Conservation (phyloP, 2,888 invertebrate genomes). For the Agrochola litura region DNA sequence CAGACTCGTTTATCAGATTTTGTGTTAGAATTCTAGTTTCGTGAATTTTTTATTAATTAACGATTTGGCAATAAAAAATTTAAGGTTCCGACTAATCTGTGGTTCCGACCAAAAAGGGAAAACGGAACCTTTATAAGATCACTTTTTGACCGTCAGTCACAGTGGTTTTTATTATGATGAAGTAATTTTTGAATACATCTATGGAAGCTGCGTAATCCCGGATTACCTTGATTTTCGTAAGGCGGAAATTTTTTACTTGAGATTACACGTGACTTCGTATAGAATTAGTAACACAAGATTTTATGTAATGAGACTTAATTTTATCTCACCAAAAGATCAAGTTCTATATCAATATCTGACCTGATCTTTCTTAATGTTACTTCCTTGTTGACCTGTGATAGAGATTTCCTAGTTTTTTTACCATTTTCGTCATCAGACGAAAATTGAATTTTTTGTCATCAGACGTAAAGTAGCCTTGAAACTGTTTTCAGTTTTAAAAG, state of each 20-base stretch:
- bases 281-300: constrained; percentile 2
- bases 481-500: background rate
- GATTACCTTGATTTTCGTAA: constrained; percentile 18
- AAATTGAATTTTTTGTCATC: background rate
- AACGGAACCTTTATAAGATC: background rate
- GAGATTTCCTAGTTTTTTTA: background rate
- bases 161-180: background rate
- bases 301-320: background rate
- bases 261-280: background rate
- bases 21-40: background rate
- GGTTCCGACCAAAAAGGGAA: too few species aligned
- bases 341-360: background rate
- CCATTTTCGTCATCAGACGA: background rate
- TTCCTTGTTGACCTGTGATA: constrained; percentile 6
- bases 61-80: background rate
- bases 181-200: background rate
- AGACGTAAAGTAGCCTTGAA: background rate
- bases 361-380: constrained; percentile 5
- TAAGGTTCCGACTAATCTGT: too few species aligned
- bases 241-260: constrained; percentile 3
- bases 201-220: constrained; percentile 12
- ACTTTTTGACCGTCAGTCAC: background rate
- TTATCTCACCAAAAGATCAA: constrained; percentile 14
- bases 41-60: background rate
- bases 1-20: background rate